Evolutionary conservation across 1,140 invertebrate species (phyloP).

Genomic region (Ceratitis capitata): DNA sequence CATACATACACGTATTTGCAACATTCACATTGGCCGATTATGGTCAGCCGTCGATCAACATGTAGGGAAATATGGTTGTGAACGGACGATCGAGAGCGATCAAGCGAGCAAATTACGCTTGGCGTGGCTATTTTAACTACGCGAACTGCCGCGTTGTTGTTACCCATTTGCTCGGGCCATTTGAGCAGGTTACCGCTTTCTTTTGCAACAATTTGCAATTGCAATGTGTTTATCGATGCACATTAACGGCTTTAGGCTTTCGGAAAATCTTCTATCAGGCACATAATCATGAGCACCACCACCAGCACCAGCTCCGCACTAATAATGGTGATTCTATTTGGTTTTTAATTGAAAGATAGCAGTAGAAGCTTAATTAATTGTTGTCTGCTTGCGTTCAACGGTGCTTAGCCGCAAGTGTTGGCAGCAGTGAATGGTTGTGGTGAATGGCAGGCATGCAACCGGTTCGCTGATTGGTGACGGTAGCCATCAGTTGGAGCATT

Average conservation of each 20-base stretch:
- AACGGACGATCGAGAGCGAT: too few relatives aligned
- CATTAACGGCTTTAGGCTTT: slow-evolving; percentile 15
- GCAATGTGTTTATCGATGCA: slow-evolving; percentile 23
- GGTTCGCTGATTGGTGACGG: background rate
- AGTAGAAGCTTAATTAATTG: slow-evolving; percentile 33
- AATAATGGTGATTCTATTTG: slow-evolving; percentile 37
- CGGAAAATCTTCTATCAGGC: background rate
- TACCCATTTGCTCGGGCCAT: too few relatives aligned
- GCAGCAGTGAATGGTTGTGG: background rate
- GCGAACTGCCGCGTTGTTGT: too few relatives aligned
- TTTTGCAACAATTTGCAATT: slow-evolving; percentile 1
- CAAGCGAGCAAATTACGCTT: slow-evolving; percentile 11
- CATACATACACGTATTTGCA: background rate
- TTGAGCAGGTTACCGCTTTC: slow-evolving; percentile 8
- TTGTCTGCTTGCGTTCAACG: slow-evolving; percentile 9
- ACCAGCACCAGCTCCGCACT: background rate
- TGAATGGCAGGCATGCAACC: slow-evolving; percentile 12
- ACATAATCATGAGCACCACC: too few relatives aligned
- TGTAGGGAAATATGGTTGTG: slow-evolving; percentile 31
- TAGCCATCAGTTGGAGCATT: background rate
- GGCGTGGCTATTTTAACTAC: too few relatives aligned
- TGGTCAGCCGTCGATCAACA: background rate
- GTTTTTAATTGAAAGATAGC: slow-evolving; percentile 34
- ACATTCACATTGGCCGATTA: background rate
- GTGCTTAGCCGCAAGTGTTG: background rate